These are phyloP conservation scores for Brachypalpus laphriformis DNA, from an alignment of 2,888 invertebrate genomes.

Conservation along the genomic window DNA sequence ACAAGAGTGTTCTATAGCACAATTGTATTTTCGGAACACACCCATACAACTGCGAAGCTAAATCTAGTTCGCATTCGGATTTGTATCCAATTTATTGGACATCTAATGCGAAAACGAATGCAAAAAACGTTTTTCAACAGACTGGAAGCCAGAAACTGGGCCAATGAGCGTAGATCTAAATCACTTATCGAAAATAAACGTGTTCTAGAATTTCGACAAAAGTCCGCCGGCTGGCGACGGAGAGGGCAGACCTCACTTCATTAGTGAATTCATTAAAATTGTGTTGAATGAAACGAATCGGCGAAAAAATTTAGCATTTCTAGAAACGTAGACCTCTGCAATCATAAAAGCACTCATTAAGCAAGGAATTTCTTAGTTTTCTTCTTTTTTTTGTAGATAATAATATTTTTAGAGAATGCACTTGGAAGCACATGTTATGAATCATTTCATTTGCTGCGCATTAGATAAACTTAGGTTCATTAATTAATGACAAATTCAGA, in stretches of 20 bases:
- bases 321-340: background rate
- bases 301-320: background rate
- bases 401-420: background rate
- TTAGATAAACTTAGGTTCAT: no score
- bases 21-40: slow-evolving; percentile 12
- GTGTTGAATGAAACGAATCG: slow-evolving; percentile 50
- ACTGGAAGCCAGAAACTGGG: slow-evolving; percentile 51
- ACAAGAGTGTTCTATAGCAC: background rate
- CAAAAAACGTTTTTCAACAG: slow-evolving; percentile 31
- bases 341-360: background rate
- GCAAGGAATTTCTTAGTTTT: no score
- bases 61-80: slow-evolving; percentile 37
- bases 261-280: slow-evolving; percentile 57
- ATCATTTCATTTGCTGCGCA: background rate
- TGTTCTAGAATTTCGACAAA: slow-evolving; percentile 56
- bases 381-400: no score
- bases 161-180: slow-evolving; percentile 47
- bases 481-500: no score
- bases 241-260: slow-evolving; percentile 24
- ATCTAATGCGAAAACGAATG: slow-evolving; percentile 44
- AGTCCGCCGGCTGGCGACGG: background rate
- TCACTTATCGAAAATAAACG: slow-evolving; percentile 61
- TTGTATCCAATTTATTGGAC: slow-evolving; percentile 63
- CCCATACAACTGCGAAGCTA: slow-evolving; percentile 18
- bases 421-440: background rate